These are phyloP conservation scores for Silurus asotus DNA, from an alignment of 2,113 vertebrate genomes.

Conservation along the genomic window DNA sequence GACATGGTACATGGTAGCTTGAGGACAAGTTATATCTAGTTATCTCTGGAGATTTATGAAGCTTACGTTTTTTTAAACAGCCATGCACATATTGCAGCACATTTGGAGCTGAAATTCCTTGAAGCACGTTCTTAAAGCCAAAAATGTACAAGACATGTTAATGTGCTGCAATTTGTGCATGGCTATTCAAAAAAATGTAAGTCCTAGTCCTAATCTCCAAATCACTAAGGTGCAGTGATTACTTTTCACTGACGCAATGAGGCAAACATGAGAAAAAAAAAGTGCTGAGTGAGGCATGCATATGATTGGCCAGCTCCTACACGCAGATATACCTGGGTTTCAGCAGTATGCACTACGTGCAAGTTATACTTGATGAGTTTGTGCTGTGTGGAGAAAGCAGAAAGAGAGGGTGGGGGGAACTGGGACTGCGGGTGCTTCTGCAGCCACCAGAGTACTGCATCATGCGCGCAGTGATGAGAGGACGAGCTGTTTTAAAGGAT, in stretches of 20 bases:
- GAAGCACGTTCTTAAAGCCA: no score
- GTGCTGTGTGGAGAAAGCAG: conserved; percentile 25
- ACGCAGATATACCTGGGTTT: conserved; percentile 12
- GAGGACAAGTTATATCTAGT: not conserved
- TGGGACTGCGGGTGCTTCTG: conserved; percentile 59
- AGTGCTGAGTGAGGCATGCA: conserved; percentile 15
- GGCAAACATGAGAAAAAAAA: conserved; percentile 10
- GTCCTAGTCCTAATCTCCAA: not conserved
- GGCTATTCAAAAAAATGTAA: no score
- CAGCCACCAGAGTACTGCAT: conserved; percentile 52
- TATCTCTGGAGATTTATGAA: not conserved
- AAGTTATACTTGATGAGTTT: conserved; percentile 47
- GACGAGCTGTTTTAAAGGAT: conserved; percentile 11
- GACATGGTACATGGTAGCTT: not conserved
- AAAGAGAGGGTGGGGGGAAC: conserved; percentile 38
- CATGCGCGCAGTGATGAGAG: not conserved
- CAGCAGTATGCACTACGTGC: conserved; percentile 39
- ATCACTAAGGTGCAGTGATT: not conserved
- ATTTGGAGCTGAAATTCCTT: no score
- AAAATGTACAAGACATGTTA: no score
- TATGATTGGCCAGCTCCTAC: not conserved
- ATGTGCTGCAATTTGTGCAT: no score
- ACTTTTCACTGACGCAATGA: not conserved
- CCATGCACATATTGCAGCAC: not conserved
- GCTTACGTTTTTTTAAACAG: not conserved